phyloP scores from a whole-genome alignment of 2,113 vertebrate species.

The Megaleporinus macrocephalus region DNA sequence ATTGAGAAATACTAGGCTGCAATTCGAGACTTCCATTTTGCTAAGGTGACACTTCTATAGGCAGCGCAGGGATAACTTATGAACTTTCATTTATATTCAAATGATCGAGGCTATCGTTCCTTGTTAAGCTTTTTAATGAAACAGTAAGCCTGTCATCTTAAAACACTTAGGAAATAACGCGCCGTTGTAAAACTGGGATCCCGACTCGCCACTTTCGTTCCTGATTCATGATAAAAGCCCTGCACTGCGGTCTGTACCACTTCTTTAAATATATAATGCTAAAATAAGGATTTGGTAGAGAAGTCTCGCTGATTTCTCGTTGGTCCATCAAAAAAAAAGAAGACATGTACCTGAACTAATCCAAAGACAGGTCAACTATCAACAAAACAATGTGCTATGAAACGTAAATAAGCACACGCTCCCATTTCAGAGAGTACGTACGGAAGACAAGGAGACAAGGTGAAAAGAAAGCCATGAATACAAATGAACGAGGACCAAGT shows the following conservation, averaged over 20 bases:
- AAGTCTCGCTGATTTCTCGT: background rate
- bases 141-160: constrained; percentile 20
- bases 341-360: background rate
- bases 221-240: background rate
- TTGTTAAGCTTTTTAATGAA: constrained; percentile 18
- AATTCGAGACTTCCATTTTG: background rate
- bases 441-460: background rate
- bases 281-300: background rate
- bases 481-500: constrained; percentile 54
- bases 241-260: background rate
- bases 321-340: background rate
- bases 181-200: constrained; percentile 4
- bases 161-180: constrained; percentile 22
- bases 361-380: background rate
- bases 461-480: constrained; percentile 45
- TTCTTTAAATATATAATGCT: background rate
- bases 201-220: background rate
- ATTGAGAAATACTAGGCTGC: background rate
- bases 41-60: constrained; percentile 27
- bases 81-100: constrained; percentile 20
- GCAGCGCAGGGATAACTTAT: constrained; percentile 16
- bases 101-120: background rate
- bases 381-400: constrained; percentile 19
- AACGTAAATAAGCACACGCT: background rate
- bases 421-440: background rate